These are phyloP conservation scores for Simalia tracyae DNA, from an alignment of 2,797 vertebrate genomes.

Conservation along the genomic window DNA sequence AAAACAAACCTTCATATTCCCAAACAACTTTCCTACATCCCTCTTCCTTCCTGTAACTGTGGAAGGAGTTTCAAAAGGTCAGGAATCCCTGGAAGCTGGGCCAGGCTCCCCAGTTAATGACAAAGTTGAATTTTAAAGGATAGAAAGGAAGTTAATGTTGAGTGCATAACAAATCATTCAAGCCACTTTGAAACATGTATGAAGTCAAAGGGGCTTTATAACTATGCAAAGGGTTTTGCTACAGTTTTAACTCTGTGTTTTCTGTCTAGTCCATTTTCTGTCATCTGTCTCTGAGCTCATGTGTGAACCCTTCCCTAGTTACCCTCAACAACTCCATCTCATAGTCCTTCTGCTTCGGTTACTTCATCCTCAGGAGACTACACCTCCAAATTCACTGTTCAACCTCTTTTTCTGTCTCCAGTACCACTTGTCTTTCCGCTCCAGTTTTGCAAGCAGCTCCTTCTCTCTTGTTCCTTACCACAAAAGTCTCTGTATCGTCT, in stretches of 20 bases:
- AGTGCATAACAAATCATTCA: not conserved
- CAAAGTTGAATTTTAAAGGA: constrained; percentile 13
- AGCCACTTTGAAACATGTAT: not conserved
- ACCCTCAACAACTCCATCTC: not conserved
- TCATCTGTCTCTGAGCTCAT: not conserved
- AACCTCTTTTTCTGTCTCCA: not conserved
- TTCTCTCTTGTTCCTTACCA: not conserved
- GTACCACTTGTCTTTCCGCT: not conserved
- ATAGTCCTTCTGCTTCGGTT: not conserved
- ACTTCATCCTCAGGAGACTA: not conserved
- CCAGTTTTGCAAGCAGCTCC: not conserved
- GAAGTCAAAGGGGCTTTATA: not conserved
- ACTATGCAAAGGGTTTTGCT: not conserved
- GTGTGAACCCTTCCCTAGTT: not conserved
- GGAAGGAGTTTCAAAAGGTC: not conserved
- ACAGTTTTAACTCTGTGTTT: not conserved
- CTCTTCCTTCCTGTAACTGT: constrained; percentile 28
- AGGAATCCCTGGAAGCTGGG: constrained; percentile 43
- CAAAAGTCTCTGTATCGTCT: not conserved
- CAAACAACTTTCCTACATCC: not conserved
- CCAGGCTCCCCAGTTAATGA: not conserved
- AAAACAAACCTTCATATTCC: constrained; percentile 30
- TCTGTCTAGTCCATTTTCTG: not conserved
- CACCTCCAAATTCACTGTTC: not conserved
- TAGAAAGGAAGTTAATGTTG: constrained; percentile 20